Conservation (phyloP, 2,797 vertebrate genomes). For the Danionella dracula region DNA sequence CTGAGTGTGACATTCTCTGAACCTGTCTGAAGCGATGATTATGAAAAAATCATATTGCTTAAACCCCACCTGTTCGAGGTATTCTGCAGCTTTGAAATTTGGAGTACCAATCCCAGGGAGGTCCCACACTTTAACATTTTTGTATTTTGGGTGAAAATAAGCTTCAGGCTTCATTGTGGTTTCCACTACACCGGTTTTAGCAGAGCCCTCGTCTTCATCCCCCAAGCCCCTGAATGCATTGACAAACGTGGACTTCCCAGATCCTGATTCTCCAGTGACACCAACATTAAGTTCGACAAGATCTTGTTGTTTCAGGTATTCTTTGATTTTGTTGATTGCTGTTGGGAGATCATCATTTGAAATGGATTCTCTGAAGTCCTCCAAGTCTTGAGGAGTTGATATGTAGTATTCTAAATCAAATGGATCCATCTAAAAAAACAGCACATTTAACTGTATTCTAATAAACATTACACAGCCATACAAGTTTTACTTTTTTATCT, state of each 20-base stretch:
- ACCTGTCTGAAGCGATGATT: constrained; percentile 53
- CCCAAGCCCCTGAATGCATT: constrained; percentile 45
- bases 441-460: no score
- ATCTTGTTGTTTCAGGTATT: constrained; percentile 35
- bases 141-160: constrained; percentile 60
- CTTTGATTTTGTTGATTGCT: constrained; percentile 32
- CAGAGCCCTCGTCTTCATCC: constrained; percentile 39
- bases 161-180: constrained; percentile 27
- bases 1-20: constrained; percentile 54
- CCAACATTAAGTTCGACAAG: constrained; percentile 42
- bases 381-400: not conserved
- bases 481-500: no score
- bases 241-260: constrained; percentile 51
- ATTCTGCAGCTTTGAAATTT: constrained; percentile 58
- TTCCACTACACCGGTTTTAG: constrained; percentile 40
- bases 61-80: constrained; percentile 62
- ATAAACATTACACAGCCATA: no score
- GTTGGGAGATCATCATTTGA: constrained; percentile 25
- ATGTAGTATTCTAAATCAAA: no score
- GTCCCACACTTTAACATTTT: constrained; percentile 67
- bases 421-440: no score
- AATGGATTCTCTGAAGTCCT: constrained; percentile 29
- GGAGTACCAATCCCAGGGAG: constrained; percentile 66
- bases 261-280: constrained; percentile 47
- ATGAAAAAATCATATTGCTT: constrained; percentile 68